Evolutionary conservation across 2,113 vertebrate species (phyloP), one percentile per base, ranked within the genome.

Genomic region (Clupea harengus): DNA sequence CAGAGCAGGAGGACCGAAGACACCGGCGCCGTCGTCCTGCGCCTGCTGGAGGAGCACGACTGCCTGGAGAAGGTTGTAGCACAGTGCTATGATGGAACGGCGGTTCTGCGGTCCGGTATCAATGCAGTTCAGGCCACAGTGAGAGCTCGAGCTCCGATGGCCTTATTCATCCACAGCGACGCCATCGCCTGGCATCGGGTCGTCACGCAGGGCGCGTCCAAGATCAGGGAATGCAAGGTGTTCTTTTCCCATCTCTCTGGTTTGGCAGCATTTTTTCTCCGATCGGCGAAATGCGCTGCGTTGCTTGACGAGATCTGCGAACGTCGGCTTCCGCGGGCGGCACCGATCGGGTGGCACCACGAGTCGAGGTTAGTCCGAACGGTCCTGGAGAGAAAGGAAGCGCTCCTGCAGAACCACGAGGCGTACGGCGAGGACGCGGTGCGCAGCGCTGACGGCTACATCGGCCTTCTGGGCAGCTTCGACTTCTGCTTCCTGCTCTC

Each of bases 101-200:
- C 45, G 82, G 80, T 25, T 72, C 45, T 64, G 84, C 82, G 75
- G 81, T 85, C 86, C 60, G 84, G 87, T 64, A 20, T 85, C 20
- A 88, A 88, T 85, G 83, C 78, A 50, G 86, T 87, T 84, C 83
- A 88, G 64, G 87, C 78, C 7, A 84, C n/a, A n/a, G 47, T 46
- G 45, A 46, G 45, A 46, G 45, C 4, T 4, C 45, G 45, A 46
- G 45, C 45, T 46, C 45, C 45, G 8, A 46, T 46, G 45, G 45
- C 2, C 45, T 46, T 46, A 8, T 46, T 46, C 45, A 46, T 46
- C 45, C 45, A 46, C 8, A 6, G 45, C 45, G 0, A 46, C 8
- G 45, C 45, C 45, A 46, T n/a, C 45, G 45, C 45, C 8, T 46
- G 8, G 8, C 45, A 4, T 46, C 8, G 45, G 4, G 45, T 46